These are phyloP conservation scores for Bolborhynchus lineola DNA, from an alignment of 2,113 vertebrate genomes.

Conservation along the genomic window DNA sequence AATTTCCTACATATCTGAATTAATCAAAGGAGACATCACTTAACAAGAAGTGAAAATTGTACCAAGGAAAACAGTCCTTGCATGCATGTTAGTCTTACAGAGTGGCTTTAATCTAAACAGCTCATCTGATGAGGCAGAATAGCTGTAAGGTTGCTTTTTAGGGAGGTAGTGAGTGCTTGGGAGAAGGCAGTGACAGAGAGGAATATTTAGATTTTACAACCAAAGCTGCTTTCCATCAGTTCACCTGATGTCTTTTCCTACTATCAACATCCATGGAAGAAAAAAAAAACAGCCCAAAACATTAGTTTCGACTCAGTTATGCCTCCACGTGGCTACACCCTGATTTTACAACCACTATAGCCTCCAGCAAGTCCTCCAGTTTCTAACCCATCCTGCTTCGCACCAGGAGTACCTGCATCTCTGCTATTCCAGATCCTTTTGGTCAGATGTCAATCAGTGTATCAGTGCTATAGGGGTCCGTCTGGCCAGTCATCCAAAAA, in stretches of 20 bases:
- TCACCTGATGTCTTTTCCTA: not conserved
- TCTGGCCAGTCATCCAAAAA: not conserved
- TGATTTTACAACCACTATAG: not conserved
- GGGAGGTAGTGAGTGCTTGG: not conserved
- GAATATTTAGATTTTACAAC: not conserved
- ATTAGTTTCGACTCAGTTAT: not conserved
- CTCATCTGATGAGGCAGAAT: not conserved
- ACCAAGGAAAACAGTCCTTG: not conserved
- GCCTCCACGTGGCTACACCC: not conserved
- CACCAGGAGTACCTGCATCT: not conserved
- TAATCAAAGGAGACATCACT: not conserved
- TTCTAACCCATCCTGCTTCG: not conserved
- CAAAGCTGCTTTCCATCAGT: not conserved
- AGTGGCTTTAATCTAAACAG: not conserved
- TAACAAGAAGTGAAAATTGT: not conserved
- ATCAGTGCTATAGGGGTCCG: not conserved
- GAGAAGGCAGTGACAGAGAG: not conserved
- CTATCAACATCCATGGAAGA: not conserved
- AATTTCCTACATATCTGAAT: not conserved
- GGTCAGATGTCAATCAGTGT: not conserved
- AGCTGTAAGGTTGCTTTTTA: not conserved
- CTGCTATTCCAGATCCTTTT: not conserved
- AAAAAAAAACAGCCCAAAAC: not conserved
- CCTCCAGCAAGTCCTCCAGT: not conserved
- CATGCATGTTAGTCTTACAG: not conserved